Evolutionary conservation across 2,113 vertebrate species (phyloP).

Genomic region (Apodemus speciosus): DNA sequence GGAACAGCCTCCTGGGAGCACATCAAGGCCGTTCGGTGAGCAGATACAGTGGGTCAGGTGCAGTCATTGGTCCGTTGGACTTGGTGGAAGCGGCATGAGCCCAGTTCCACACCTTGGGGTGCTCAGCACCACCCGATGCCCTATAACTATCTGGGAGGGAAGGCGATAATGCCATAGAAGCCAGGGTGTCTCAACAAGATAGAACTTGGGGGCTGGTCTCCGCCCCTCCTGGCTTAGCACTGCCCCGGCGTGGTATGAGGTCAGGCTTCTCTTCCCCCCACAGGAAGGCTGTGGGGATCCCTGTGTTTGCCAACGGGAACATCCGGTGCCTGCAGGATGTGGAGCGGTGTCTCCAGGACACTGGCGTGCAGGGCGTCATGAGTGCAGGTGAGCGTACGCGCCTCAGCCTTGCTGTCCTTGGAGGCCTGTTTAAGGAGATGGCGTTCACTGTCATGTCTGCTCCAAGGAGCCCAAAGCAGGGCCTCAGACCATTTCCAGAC

Average conservation of each 20-base stretch:
- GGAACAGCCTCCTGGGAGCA: constrained; percentile 96
- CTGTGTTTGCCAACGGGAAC: constrained; percentile 98
- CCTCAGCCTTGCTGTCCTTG: not conserved
- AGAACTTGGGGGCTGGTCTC: not conserved
- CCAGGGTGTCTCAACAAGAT: not conserved
- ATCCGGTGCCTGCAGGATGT: constrained; percentile 95
- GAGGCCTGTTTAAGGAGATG: too few relatives aligned
- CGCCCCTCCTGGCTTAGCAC: not conserved
- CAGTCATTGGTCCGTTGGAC: not conserved
- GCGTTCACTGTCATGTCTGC: not conserved
- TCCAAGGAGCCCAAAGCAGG: not conserved
- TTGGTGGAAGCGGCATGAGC: fast-evolving
- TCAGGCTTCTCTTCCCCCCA: not conserved
- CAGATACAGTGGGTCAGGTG: not conserved
- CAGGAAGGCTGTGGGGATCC: constrained; percentile 94
- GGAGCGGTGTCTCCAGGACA: constrained; percentile 93
- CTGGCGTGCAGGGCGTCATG: constrained; percentile 96
- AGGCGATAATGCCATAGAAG: not conserved
- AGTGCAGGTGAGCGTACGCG: constrained; percentile 90
- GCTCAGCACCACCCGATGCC: not conserved
- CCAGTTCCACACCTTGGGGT: not conserved
- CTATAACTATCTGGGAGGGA: not conserved
- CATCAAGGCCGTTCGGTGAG: constrained; percentile 94
- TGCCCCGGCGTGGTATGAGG: not conserved
- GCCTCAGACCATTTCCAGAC: not conserved